Conservation (phyloP, 2,888 invertebrate genomes). For the Chironomus tentans region DNA sequence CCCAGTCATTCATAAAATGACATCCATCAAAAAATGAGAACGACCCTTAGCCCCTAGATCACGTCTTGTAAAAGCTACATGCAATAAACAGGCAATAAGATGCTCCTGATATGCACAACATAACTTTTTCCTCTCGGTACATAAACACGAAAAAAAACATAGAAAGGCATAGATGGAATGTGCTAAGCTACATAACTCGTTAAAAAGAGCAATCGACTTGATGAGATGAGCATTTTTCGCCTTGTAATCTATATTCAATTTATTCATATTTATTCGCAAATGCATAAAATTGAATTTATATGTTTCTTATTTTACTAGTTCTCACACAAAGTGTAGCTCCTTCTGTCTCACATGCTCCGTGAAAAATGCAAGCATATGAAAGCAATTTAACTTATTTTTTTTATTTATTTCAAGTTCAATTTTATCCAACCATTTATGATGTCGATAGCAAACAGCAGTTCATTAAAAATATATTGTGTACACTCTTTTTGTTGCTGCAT, state of each 20-base stretch:
- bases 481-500: too few relatives aligned
- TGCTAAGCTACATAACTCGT: too few relatives aligned
- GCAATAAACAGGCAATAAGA: too few relatives aligned
- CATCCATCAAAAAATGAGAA: too few relatives aligned
- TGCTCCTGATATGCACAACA: neutral
- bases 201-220: neutral
- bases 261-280: neutral
- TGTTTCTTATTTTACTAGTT: constrained; percentile 14
- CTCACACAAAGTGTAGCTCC: neutral
- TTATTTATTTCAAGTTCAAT: neutral
- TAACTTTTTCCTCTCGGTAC: neutral
- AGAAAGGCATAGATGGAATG: neutral
- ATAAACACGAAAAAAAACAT: neutral
- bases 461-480: neutral
- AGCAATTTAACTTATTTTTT: neutral
- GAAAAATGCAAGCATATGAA: neutral
- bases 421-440: constrained; percentile 18
- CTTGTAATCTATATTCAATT: neutral
- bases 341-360: neutral
- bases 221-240: neutral
- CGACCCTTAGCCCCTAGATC: too few relatives aligned
- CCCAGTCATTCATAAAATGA: too few relatives aligned
- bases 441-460: constrained; percentile 16
- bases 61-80: too few relatives aligned
- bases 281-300: neutral